A percentile compares a stretch with the other conserved stretches of the same genome.
These are phyloP conservation scores for Anaspis maculata DNA, from an alignment of 2,888 invertebrate species.

Conservation along the genomic window DNA sequence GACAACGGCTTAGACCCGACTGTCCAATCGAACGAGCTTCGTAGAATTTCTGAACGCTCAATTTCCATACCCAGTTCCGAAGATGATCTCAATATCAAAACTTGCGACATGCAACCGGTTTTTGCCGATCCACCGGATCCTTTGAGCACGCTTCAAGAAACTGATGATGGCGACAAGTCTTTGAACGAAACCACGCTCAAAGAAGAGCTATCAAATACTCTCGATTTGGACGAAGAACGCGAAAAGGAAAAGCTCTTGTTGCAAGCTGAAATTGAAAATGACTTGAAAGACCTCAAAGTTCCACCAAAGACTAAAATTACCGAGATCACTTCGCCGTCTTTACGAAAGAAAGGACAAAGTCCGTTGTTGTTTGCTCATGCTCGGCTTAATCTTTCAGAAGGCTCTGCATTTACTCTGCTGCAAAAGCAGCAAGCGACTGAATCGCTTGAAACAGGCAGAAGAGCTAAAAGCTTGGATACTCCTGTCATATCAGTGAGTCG, in stretches of 20 bases:
- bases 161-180: conserved; percentile 34
- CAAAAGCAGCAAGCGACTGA: conserved; percentile 70
- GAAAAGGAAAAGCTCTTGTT: conserved; percentile 35
- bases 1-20: conserved; percentile 54
- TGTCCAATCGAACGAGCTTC: conserved; percentile 51
- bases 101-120: conserved; percentile 44
- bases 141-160: conserved; percentile 32
- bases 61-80: conserved; percentile 70
- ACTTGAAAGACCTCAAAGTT: conserved; percentile 37
- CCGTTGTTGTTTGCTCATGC: conserved; percentile 74
- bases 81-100: conserved; percentile 57
- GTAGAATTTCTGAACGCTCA: conserved; percentile 65
- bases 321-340: conserved; percentile 58
- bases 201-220: conserved; percentile 20
- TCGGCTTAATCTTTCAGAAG: conserved; percentile 73
- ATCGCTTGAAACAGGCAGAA: conserved; percentile 65
- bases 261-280: conserved; percentile 38
- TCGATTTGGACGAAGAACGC: conserved; percentile 29
- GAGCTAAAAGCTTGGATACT: conserved; percentile 78
- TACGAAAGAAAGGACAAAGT: conserved; percentile 65
- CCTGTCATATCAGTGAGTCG: conserved; percentile 73
- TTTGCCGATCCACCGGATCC: conserved; percentile 33
- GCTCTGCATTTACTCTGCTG: conserved; percentile 65
- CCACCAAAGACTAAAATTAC: conserved; percentile 50
- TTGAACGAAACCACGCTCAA: conserved; percentile 34